Conservation (phyloP, 2,888 invertebrate genomes). For the Chamaedrilus cognettii region DNA sequence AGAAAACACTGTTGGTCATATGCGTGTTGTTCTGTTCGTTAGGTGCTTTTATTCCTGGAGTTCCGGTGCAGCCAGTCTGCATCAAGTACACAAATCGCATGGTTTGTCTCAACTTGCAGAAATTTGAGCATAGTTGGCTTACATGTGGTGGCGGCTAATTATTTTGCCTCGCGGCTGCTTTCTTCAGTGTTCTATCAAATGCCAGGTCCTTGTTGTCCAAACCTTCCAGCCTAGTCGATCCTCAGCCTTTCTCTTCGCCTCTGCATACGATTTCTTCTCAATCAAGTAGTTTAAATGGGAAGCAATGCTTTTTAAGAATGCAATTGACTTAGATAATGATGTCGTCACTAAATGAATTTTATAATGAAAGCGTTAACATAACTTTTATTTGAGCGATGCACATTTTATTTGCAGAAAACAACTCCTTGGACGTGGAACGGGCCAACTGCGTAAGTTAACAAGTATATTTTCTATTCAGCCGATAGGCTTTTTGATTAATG, state of each 20-base stretch:
- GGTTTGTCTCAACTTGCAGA: slow-evolving; percentile 12
- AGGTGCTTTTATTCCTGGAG: slow-evolving; percentile 88
- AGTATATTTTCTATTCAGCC: no score
- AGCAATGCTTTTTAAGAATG: no score
- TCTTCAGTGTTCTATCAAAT: background rate
- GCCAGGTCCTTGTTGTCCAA: no score
- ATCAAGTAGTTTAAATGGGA: no score
- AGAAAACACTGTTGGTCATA: no score
- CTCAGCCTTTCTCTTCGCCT: no score
- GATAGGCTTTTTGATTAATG: no score
- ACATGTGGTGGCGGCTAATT: no score
- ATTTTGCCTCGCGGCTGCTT: background rate
- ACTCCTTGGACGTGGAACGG: slow-evolving; percentile 66
- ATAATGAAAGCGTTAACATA: background rate
- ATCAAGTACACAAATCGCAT: slow-evolving; percentile 80
- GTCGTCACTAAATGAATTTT: no score
- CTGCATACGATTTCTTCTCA: no score
- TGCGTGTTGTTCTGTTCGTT: slow-evolving; percentile 10
- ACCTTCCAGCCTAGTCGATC: no score
- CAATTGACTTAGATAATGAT: no score
- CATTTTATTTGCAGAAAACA: slow-evolving; percentile 51
- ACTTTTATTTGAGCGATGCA: background rate
- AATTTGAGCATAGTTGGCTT: background rate
- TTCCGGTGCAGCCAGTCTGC: slow-evolving; percentile 93
- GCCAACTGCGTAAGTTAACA: slow-evolving; percentile 87